These are phyloP conservation scores for Tangara arthus DNA, from an alignment of 2,797 vertebrate species.

Conservation along the genomic window DNA sequence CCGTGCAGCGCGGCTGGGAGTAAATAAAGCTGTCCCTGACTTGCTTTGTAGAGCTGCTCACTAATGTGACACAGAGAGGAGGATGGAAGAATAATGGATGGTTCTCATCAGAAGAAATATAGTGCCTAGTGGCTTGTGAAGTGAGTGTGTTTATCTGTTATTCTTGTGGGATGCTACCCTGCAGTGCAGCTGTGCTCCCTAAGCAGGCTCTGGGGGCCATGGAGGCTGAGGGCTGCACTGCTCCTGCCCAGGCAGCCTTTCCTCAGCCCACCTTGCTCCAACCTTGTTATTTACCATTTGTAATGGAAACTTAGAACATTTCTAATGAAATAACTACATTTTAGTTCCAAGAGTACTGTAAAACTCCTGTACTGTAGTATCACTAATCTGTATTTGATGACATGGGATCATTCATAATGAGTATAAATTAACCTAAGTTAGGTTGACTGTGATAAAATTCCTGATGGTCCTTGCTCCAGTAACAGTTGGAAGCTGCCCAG, in stretches of 20 bases:
- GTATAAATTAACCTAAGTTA: background rate
- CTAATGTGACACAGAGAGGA: background rate
- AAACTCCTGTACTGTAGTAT: background rate
- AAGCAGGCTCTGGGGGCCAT: background rate
- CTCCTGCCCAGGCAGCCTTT: background rate
- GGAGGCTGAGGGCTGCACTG: background rate
- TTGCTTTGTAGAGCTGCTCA: background rate
- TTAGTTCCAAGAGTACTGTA: background rate
- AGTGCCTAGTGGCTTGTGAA: slow-evolving; percentile 1
- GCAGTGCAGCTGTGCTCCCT: background rate
- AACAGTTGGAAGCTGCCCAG: background rate
- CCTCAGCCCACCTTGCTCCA: background rate
- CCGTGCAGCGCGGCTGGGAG: background rate
- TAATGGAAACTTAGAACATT: background rate
- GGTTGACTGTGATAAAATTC: background rate
- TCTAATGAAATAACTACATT: background rate
- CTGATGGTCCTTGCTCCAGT: background rate
- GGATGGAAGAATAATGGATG: slow-evolving; percentile 30
- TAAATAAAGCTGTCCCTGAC: slow-evolving; percentile 48
- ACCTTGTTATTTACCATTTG: background rate
- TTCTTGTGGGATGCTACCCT: slow-evolving; percentile 12
- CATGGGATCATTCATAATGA: background rate
- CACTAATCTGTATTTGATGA: background rate
- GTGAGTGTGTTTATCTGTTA: slow-evolving; percentile 13
- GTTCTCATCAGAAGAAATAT: slow-evolving; percentile 36